phyloP scores from a whole-genome alignment of 1,140 invertebrate species.

The Ceratina calcarata region DNA sequence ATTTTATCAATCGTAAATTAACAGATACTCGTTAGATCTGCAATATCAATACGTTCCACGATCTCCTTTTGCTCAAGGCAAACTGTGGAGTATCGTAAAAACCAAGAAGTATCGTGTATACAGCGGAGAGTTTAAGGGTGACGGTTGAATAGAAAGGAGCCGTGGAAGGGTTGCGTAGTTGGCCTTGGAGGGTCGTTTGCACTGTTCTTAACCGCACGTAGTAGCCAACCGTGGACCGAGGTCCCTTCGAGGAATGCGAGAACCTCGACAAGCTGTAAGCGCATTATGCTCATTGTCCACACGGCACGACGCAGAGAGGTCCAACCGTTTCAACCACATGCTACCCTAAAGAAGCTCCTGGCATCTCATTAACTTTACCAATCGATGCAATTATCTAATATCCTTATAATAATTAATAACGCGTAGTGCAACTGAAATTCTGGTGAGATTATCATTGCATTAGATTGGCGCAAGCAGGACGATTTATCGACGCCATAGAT shows the following conservation, averaged over 20 bases:
- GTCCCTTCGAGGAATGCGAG: constrained; percentile 62
- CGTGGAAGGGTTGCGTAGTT: constrained; percentile 73
- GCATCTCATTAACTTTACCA: too few relatives aligned
- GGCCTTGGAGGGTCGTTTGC: constrained; percentile 76
- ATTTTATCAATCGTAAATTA: too few relatives aligned
- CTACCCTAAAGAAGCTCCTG: not conserved
- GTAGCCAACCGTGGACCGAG: constrained; percentile 28
- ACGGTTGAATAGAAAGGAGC: constrained; percentile 58
- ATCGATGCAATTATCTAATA: too few relatives aligned
- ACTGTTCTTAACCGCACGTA: constrained; percentile 61
- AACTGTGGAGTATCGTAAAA: not conserved
- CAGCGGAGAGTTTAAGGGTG: constrained; percentile 37
- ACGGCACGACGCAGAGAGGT: not conserved
- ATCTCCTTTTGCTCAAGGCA: not conserved
- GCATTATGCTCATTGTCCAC: constrained; percentile 52
- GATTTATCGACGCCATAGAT: too few relatives aligned
- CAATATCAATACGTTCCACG: not conserved
- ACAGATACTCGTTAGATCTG: too few relatives aligned
- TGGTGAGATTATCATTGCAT: not conserved
- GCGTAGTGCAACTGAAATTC: not conserved
- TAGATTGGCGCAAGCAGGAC: not conserved
- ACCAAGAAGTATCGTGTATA: not conserved
- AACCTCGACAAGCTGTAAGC: constrained; percentile 52
- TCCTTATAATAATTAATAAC: too few relatives aligned
- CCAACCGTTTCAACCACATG: constrained; percentile 23